These are phyloP conservation scores for Garra rufa DNA, from an alignment of 2,113 vertebrate species.

Conservation along the genomic window DNA sequence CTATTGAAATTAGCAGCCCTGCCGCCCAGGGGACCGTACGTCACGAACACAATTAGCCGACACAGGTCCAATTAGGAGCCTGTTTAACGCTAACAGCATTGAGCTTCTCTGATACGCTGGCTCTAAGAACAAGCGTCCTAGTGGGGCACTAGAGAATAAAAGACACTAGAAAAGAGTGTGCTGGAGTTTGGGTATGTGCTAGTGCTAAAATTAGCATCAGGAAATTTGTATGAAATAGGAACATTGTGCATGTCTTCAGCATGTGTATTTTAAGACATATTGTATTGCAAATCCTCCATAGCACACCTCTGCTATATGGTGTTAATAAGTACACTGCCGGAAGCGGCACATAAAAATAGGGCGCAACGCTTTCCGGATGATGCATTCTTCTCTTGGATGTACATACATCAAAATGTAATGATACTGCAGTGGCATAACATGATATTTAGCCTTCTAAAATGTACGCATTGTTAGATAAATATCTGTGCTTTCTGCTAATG, in stretches of 20 bases:
- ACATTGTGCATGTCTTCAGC: neutral
- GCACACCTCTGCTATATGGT: neutral
- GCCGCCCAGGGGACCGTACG: slow-evolving; percentile 68
- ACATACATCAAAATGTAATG: neutral
- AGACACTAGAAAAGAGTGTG: slow-evolving; percentile 4
- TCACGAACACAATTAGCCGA: slow-evolving; percentile 75
- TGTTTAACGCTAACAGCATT: slow-evolving; percentile 16
- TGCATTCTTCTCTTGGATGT: neutral
- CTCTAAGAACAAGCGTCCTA: neutral
- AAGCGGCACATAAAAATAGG: neutral
- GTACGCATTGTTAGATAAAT: neutral
- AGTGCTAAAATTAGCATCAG: neutral
- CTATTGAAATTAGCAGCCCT: slow-evolving; percentile 77
- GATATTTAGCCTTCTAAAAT: neutral
- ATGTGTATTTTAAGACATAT: neutral
- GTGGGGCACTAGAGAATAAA: slow-evolving; percentile 6
- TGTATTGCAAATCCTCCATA: no score
- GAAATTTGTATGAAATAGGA: slow-evolving; percentile 2
- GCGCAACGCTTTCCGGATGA: neutral
- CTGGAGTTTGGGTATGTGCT: slow-evolving; percentile 5
- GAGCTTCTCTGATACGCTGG: slow-evolving; percentile 2
- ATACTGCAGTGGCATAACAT: neutral
- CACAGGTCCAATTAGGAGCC: slow-evolving; percentile 75
- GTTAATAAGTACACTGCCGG: neutral
- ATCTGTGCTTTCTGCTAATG: neutral